Evolutionary conservation across 2,113 vertebrate genomes (phyloP).

Genomic region (Setophaga kirtlandii): DNA sequence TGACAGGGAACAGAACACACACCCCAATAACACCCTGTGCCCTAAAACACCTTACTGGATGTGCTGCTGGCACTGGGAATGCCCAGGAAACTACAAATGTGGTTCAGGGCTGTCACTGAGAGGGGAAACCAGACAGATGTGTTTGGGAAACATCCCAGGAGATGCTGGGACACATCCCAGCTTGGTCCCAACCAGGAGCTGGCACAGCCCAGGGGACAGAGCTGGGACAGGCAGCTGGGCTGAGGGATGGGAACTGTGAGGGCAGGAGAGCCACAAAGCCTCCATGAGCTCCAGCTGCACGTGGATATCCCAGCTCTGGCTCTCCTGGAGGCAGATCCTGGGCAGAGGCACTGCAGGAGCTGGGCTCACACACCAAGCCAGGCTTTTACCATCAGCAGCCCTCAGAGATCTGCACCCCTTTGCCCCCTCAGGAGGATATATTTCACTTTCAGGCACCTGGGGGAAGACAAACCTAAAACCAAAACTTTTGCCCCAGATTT

Average conservation of each 20-base stretch:
- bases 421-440: neutral
- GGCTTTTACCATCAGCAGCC: neutral
- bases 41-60: neutral
- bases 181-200: neutral
- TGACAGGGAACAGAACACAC: neutral
- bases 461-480: neutral
- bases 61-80: neutral
- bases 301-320: neutral
- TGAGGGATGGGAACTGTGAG: neutral
- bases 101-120: neutral
- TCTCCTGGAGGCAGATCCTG: neutral
- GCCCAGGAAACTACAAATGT: neutral
- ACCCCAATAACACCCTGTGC: fast-evolving
- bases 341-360: neutral
- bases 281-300: neutral
- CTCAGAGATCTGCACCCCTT: neutral
- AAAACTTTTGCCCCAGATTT: neutral
- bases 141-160: neutral
- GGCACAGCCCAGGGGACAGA: neutral
- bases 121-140: neutral
- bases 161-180: neutral
- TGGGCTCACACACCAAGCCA: neutral
- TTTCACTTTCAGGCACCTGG: neutral
- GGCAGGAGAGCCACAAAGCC: neutral
- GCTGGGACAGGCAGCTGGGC: neutral